Percentiles rank a stretch among this genome's conserved stretches.
Evolutionary conservation across 1,140 invertebrate species (phyloP).

Genomic region (Brachystomella parvula): DNA sequence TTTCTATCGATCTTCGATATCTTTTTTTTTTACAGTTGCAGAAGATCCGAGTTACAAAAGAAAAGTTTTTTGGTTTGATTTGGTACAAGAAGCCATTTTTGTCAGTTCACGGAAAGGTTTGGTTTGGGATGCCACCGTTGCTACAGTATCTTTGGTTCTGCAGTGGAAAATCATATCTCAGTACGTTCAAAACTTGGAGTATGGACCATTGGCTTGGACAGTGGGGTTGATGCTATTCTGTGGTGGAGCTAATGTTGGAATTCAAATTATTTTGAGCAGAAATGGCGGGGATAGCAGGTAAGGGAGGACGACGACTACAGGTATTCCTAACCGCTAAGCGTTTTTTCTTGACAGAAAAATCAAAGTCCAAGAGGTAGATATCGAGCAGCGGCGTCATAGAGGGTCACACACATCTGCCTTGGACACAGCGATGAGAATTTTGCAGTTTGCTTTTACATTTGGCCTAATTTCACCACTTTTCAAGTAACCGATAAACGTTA

Average conservation of each 20-base stretch:
- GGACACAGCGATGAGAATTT: too few species aligned
- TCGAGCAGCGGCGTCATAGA: too few species aligned
- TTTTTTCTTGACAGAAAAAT: too few species aligned
- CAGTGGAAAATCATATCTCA: neutral
- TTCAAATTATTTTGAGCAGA: too few species aligned
- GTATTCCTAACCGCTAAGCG: too few species aligned
- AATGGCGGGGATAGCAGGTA: too few species aligned
- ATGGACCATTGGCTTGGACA: neutral
- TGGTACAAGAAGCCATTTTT: neutral
- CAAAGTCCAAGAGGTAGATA: too few species aligned
- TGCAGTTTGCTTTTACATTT: too few species aligned
- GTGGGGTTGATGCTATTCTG: neutral
- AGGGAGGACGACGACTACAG: too few species aligned
- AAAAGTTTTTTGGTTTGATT: neutral
- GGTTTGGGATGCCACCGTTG: neutral
- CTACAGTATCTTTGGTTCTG: neutral
- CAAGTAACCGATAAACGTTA: too few species aligned
- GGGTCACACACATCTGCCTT: too few species aligned
- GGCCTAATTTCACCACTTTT: too few species aligned
- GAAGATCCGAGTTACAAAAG: neutral
- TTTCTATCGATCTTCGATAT: neutral
- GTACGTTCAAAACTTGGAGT: neutral
- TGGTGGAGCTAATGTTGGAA: neutral
- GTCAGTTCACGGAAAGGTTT: neutral
- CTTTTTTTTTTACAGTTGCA: neutral